Base-by-base conservation (phyloP, 2,113 vertebrate species). In the Nyctereutes procyonoides region DNA sequence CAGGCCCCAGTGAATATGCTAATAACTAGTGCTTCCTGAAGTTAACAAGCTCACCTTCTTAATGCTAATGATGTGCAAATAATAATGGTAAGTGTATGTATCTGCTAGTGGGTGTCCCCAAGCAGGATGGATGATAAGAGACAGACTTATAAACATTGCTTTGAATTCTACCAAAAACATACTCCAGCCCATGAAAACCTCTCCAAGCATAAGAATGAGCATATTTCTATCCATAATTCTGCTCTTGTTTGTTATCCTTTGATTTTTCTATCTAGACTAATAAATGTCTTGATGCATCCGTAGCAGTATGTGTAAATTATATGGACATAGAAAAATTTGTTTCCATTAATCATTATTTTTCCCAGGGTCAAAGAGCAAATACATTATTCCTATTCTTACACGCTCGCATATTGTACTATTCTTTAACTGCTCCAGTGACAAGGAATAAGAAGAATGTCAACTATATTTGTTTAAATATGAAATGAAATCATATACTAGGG, bases 151-250 rank as follows among this genome's bases (percentile, higher is more conserved):
- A 85, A 86, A 73, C 20, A 71, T 7, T n/a, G 51, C 58, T 88
- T 35, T 93, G 28, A 38, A 62, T 56, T 88, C 79, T 28, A 81
- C 53, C 32, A 55, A 79, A 91, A 84, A 58, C 1, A 51, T 30
- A 79, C 2, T 35, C 48, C 32, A 60, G 30, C 7, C 32, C 80
- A 73, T 5, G 82, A 90, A 96, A 83, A 0, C 12, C 56, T 90
- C 80, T 69, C 32, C 26, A 67, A 26, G 28, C 22, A 3, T 83
- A 86, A 90, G 55, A 82, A 80, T 35, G 38, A 62, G 71, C 60
- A 93, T 71, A 82, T 83, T 87, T 84, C 92, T 89, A 84, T 22
- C 9, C 28, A 79, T 62, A 84, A 88, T 79, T 89, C 65, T 87
- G n/a, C n/a, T 69, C 2, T 82, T 43, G 22, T 84, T 93, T 55